Evolutionary conservation across 2,888 invertebrate species (phyloP).

Genomic region (Rotaria macrura): DNA sequence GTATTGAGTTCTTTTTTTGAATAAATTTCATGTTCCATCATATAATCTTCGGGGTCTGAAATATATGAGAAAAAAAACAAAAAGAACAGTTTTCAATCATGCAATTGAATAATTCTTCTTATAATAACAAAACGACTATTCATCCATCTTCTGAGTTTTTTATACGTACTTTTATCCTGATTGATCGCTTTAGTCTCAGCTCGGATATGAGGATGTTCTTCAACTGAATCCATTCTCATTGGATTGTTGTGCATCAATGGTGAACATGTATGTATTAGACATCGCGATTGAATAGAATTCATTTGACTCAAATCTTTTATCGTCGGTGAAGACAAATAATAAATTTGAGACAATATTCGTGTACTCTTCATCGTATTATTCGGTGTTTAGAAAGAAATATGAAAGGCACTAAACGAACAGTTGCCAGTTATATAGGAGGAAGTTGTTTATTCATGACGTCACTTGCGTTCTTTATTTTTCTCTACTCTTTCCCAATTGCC

Average conservation of each 20-base stretch:
- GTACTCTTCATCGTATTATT: neutral
- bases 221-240: too few relatives aligned
- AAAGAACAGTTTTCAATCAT: too few relatives aligned
- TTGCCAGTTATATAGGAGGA: neutral
- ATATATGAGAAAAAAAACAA: neutral
- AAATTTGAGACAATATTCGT: neutral
- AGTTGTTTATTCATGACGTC: neutral
- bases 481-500: neutral
- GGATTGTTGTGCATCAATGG: neutral
- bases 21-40: conserved; percentile 36
- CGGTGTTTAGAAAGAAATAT: neutral
- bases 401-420: neutral
- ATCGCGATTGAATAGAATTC: neutral
- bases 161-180: neutral
- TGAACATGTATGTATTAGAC: neutral
- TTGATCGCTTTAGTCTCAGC: neutral
- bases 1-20: conserved; percentile 39
- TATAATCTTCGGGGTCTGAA: neutral
- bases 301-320: neutral
- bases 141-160: too few relatives aligned
- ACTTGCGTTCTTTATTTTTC: neutral
- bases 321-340: neutral
- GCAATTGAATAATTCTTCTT: too few relatives aligned
- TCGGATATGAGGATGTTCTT: neutral
- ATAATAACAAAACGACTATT: too few relatives aligned